phyloP scores from a whole-genome alignment of 2,797 vertebrate species.

The Myotis pilosus region DNA sequence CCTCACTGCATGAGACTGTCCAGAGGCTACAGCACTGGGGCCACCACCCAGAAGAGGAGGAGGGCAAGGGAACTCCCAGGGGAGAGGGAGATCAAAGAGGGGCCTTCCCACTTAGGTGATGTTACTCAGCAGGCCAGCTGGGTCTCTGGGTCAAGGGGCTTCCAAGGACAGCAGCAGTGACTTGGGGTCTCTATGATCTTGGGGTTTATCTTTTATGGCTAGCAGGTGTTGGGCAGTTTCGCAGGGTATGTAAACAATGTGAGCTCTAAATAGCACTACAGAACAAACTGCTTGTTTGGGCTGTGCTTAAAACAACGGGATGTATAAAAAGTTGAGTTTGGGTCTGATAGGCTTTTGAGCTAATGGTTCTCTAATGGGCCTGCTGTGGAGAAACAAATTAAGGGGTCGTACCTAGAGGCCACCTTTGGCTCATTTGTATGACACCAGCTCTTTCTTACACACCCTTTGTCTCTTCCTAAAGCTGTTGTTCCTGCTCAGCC shows the following conservation, averaged over 20 bases:
- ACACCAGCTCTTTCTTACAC: background rate
- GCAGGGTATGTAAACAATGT: background rate
- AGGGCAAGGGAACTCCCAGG: background rate
- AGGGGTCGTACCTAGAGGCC: no score
- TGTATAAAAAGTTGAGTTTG: background rate
- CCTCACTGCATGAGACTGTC: background rate
- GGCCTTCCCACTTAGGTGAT: background rate
- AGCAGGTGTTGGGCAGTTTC: background rate
- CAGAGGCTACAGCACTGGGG: fast-evolving
- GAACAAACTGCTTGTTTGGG: background rate
- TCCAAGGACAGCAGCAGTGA: background rate
- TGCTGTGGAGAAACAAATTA: background rate
- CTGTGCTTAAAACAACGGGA: background rate
- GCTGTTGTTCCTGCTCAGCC: background rate
- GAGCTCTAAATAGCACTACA: background rate
- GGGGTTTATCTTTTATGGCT: background rate
- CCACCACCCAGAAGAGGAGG: background rate
- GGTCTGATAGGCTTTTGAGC: background rate
- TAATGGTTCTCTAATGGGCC: background rate
- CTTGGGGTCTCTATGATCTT: background rate
- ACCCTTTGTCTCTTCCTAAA: background rate
- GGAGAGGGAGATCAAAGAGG: background rate
- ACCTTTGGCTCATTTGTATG: background rate
- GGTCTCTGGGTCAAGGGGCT: background rate
- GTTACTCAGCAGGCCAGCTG: background rate